Evolutionary conservation across 2,797 vertebrate species (phyloP).

Genomic region (Malurus leucopterus): DNA sequence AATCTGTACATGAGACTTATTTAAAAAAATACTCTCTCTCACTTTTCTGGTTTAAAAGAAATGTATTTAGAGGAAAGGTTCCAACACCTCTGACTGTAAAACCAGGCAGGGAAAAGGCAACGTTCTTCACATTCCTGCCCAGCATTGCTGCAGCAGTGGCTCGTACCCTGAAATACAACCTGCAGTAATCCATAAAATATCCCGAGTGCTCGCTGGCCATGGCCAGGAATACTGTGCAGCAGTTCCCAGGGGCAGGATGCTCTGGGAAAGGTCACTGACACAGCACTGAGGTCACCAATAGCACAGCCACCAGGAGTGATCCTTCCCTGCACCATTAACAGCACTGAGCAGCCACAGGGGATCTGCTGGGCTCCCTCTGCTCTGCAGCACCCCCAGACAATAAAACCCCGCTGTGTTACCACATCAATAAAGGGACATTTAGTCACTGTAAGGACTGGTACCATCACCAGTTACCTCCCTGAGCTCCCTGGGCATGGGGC

Average conservation of each 20-base stretch:
- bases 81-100: not conserved
- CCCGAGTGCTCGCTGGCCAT: rapidly evolving
- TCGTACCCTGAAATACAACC: constrained; percentile 41
- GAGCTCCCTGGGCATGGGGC: not conserved
- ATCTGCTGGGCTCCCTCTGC: not conserved
- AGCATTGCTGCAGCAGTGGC: not conserved
- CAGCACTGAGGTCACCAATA: constrained; percentile 22
- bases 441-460: rapidly evolving
- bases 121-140: not conserved
- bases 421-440: not conserved
- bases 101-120: not conserved
- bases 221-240: not conserved
- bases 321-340: not conserved
- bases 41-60: not conserved
- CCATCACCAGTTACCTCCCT: not conserved
- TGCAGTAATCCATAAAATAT: not conserved
- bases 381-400: rapidly evolving
- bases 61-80: not conserved
- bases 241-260: not conserved
- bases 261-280: constrained; percentile 4
- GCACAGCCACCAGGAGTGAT: not conserved
- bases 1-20: rapidly evolving
- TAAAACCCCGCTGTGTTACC: rapidly evolving
- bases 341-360: not conserved
- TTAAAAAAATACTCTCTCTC: not conserved